A percentile compares a stretch with the other conserved stretches of the same genome.
These are phyloP conservation scores for Papilio machaon DNA, from an alignment of 1,140 invertebrate species.

Conservation along the genomic window DNA sequence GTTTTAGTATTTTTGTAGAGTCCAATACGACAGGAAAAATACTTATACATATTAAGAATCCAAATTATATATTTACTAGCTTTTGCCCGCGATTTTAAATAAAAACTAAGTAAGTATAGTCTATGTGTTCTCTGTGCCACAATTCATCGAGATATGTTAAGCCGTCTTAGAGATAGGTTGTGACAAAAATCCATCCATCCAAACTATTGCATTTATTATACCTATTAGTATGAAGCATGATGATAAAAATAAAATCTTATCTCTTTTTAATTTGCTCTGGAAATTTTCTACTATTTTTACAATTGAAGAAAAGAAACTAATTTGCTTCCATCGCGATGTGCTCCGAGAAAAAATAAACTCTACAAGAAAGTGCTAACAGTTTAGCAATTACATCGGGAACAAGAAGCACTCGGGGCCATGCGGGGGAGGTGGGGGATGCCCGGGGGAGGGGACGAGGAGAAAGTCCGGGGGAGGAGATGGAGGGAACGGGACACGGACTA, in stretches of 20 bases:
- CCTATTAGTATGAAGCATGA: too few relatives aligned
- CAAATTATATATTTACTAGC: too few relatives aligned
- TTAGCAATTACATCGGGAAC: constrained; percentile 27
- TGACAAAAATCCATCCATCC: too few relatives aligned
- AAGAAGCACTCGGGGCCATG: neutral
- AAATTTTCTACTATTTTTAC: neutral
- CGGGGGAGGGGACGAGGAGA: constrained; percentile 33
- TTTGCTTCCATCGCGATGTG: neutral
- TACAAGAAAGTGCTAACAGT: constrained; percentile 31
- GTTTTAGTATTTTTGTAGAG: too few relatives aligned
- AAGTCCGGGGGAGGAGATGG: constrained; percentile 14
- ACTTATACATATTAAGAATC: too few relatives aligned
- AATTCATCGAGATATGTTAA: too few relatives aligned
- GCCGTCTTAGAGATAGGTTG: too few relatives aligned
- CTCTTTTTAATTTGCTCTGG: neutral
- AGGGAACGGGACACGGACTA: constrained; percentile 50
- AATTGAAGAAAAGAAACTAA: constrained; percentile 1
- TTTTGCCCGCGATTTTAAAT: too few relatives aligned
- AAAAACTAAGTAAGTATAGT: too few relatives aligned
- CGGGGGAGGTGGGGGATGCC: constrained; percentile 2
- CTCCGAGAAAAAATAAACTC: constrained; percentile 4
- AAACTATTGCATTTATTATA: too few relatives aligned
- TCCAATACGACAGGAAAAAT: too few relatives aligned
- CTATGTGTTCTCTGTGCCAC: too few relatives aligned
- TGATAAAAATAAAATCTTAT: neutral